phyloP scores from a whole-genome alignment of 2,888 invertebrate genomes.

The Pristionchus exspectatus region DNA sequence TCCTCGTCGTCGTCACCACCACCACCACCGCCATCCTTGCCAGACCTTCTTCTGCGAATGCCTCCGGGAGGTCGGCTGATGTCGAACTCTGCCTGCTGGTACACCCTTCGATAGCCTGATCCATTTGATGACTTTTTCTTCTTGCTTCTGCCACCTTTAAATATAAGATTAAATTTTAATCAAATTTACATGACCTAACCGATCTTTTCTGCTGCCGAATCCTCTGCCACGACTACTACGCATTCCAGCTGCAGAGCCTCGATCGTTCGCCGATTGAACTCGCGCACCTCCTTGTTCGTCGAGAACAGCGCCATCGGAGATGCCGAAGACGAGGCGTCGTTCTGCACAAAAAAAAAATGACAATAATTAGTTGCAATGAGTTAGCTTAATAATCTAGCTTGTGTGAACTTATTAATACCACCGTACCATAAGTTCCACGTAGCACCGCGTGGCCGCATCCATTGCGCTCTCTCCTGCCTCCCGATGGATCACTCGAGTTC shows the following conservation, averaged over 20 bases:
- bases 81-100: slow-evolving; percentile 14
- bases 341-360: no score
- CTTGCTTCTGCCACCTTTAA: no score
- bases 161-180: no score
- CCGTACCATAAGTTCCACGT: background rate
- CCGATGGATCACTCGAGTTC: no score
- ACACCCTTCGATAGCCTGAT: no score
- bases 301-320: slow-evolving; percentile 26
- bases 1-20: background rate
- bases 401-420: no score
- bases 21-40: no score
- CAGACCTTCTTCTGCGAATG: no score
- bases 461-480: background rate
- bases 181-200: no score
- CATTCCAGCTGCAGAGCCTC: background rate
- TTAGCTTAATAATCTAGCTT: no score
- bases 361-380: no score
- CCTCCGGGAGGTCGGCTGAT: background rate
- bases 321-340: background rate
- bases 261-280: background rate
- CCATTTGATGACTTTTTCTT: no score
- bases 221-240: background rate
- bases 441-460: background rate
- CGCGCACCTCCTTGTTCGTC: slow-evolving; percentile 17
- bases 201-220: background rate